A percentile compares a stretch with the other conserved stretches of the same genome.
These are phyloP conservation scores for Sebastes nivosus DNA, from an alignment of 2,797 vertebrate species.

Conservation along the genomic window DNA sequence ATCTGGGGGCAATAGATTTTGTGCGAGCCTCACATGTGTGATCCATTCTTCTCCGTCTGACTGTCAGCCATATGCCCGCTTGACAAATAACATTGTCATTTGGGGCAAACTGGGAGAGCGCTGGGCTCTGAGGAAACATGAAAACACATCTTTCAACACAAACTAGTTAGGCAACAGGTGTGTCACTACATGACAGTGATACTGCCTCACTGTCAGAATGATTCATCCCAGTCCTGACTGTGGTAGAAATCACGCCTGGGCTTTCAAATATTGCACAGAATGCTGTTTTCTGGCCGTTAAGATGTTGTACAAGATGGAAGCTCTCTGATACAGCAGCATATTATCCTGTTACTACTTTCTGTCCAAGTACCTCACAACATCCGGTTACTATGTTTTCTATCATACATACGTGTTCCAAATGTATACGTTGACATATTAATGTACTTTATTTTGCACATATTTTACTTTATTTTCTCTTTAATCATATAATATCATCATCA, in stretches of 20 bases:
- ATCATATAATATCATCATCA: too few relatives aligned
- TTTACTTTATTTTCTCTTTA: too few relatives aligned
- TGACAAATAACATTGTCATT: conserved; percentile 31
- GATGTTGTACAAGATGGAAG: neutral
- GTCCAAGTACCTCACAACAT: too few relatives aligned
- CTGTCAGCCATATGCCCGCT: neutral
- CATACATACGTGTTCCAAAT: too few relatives aligned
- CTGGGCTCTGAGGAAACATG: conserved; percentile 1
- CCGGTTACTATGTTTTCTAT: too few relatives aligned
- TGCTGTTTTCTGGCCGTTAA: neutral
- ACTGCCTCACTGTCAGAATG: conserved; percentile 19
- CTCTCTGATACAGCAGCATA: neutral
- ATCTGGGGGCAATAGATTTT: neutral
- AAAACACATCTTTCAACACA: conserved; percentile 17
- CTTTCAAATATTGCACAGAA: neutral
- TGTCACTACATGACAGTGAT: conserved; percentile 16
- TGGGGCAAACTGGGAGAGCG: neutral
- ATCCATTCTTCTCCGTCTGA: conserved; percentile 18
- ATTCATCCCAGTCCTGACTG: conserved; percentile 7
- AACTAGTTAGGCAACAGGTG: conserved; percentile 6
- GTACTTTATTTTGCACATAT: too few relatives aligned
- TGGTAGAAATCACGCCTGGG: conserved; percentile 1
- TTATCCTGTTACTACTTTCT: neutral
- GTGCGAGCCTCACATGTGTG: neutral
- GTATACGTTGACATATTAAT: too few relatives aligned